Evolutionary conservation across 2,888 invertebrate genomes (phyloP).

Genomic region (Eristalis tenax): DNA sequence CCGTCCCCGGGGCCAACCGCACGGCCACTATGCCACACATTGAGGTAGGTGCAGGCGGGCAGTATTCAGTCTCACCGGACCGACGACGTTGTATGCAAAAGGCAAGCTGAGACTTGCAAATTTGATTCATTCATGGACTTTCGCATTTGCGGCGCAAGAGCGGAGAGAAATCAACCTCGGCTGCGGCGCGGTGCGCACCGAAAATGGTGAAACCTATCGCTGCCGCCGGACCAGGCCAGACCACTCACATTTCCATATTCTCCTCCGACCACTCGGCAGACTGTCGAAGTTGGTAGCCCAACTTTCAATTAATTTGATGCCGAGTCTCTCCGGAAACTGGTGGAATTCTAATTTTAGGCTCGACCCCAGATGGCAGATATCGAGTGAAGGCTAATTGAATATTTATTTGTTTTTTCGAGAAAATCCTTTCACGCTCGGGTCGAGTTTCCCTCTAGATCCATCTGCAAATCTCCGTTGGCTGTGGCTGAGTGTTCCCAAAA

Average conservation of each 20-base stretch:
- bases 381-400: conserved; percentile 57
- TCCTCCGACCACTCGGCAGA: neutral
- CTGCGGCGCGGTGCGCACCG: conserved; percentile 25
- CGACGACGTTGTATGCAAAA: conserved; percentile 51
- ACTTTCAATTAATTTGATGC: conserved; percentile 57
- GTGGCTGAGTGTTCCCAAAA: neutral
- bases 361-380: conserved; percentile 36
- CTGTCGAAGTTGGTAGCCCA: neutral
- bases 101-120: conserved; percentile 60
- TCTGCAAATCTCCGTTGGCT: conserved; percentile 33
- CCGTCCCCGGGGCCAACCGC: neutral
- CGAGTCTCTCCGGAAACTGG: conserved; percentile 40
- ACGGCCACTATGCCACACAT: conserved; percentile 57
- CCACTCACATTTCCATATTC: conserved; percentile 59
- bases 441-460: conserved; percentile 54
- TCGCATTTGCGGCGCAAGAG: conserved; percentile 28
- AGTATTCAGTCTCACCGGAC: neutral
- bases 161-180: conserved; percentile 6
- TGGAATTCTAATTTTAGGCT: conserved; percentile 44
- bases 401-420: conserved; percentile 31
- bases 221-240: neutral
- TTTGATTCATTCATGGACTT: conserved; percentile 62
- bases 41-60: conserved; percentile 50
- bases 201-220: conserved; percentile 51
- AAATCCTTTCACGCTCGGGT: conserved; percentile 52